Conservation (phyloP, 2,888 invertebrate genomes). For the Oscheius sp. region DNA sequence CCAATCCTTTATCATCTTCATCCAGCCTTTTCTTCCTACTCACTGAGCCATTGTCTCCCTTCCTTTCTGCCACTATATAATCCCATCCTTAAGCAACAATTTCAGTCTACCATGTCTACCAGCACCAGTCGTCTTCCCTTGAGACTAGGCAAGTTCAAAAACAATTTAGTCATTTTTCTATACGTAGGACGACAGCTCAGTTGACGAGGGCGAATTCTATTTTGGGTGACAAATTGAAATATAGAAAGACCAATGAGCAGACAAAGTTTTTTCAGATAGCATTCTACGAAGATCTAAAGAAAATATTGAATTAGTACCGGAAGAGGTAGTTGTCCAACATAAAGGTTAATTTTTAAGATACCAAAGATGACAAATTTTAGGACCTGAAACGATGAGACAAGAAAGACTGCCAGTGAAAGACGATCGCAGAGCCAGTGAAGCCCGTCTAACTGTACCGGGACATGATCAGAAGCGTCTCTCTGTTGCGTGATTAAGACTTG, state of each 20-base stretch:
- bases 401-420: neutral
- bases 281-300: slow-evolving; percentile 49
- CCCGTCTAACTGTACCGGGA: slow-evolving; percentile 8
- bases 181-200: neutral
- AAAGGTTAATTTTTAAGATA: slow-evolving; percentile 40
- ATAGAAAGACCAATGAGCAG: neutral
- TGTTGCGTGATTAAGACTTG: slow-evolving; percentile 11
- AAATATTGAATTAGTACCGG: slow-evolving; percentile 49
- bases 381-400: slow-evolving; percentile 29
- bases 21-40: too few species aligned
- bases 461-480: slow-evolving; percentile 23
- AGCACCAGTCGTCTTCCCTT: slow-evolving; percentile 11
- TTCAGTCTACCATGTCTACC: too few species aligned
- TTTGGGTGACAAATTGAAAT: slow-evolving; percentile 1
- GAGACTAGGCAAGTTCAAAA: slow-evolving; percentile 17
- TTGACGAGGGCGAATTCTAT: neutral
- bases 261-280: slow-evolving; percentile 34
- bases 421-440: slow-evolving; percentile 17
- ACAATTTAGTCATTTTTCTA: neutral
- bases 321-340: slow-evolving; percentile 48
- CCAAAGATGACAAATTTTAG: slow-evolving; percentile 30
- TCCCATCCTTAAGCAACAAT: too few species aligned
- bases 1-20: too few species aligned
- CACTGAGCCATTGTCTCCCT: too few species aligned
- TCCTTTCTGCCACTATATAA: too few species aligned